Evolutionary conservation across 2,888 invertebrate genomes (phyloP).

Genomic region (Nezara viridula): DNA sequence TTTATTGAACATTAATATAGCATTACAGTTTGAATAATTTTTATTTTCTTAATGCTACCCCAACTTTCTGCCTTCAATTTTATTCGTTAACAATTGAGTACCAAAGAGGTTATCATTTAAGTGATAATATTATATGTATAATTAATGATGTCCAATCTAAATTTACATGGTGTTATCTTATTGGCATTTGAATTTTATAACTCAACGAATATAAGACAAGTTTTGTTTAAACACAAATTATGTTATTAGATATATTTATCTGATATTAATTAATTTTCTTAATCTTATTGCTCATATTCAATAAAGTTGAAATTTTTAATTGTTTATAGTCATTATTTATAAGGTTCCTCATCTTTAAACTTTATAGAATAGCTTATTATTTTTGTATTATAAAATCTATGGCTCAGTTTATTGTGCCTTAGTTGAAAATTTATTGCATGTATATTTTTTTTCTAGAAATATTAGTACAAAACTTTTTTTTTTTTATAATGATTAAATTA

Average conservation of each 20-base stretch:
- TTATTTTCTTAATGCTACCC: neutral
- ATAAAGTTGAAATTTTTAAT: neutral
- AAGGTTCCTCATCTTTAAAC: too few species aligned
- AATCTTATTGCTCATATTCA: neutral
- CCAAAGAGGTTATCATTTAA: neutral
- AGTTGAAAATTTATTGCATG: neutral
- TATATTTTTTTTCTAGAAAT: neutral
- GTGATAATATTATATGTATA: neutral
- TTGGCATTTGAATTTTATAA: neutral
- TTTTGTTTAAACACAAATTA: neutral
- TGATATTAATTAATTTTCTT: neutral
- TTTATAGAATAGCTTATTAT: neutral
- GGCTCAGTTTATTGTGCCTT: neutral
- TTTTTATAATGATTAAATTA: neutral
- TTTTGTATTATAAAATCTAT: neutral
- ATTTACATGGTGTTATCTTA: neutral
- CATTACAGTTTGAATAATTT: neutral
- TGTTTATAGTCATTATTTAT: neutral
- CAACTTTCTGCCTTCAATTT: neutral
- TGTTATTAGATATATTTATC: neutral
- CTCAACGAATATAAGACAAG: neutral
- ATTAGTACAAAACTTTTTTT: neutral
- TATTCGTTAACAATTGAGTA: neutral
- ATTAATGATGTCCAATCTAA: neutral
- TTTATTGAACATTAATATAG: neutral